Conservation (phyloP, 2,888 invertebrate species). For the Eupithecia subfuscata region DNA sequence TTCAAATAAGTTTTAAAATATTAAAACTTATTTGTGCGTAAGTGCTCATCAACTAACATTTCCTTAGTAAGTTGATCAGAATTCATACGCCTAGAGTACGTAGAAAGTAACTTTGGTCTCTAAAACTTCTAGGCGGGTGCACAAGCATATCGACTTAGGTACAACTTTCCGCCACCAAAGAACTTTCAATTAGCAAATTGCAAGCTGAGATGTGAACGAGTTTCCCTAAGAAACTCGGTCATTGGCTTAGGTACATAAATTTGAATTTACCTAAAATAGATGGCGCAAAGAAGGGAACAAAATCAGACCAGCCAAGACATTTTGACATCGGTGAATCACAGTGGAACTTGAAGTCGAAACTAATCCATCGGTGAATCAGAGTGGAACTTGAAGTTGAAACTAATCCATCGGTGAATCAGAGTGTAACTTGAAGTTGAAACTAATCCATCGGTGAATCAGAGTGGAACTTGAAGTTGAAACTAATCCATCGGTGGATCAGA, state of each 20-base stretch:
- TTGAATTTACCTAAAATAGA: not conserved
- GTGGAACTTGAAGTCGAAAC: too few species aligned
- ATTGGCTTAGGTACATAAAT: not conserved
- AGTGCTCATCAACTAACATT: not conserved
- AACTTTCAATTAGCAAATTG: slow-evolving; percentile 9
- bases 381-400: too few species aligned
- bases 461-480: too few species aligned
- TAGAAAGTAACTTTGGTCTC: not conserved
- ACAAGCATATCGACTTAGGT: not conserved
- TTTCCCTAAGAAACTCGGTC: not conserved
- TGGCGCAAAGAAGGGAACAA: not conserved
- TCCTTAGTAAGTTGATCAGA: not conserved
- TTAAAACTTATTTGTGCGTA: not conserved
- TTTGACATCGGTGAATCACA: not conserved
- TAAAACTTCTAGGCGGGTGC: not conserved
- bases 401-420: too few species aligned
- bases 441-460: too few species aligned
- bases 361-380: too few species aligned
- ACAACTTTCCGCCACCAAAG: not conserved
- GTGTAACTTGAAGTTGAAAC: too few species aligned
- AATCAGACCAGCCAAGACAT: not conserved
- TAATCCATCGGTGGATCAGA: too few species aligned
- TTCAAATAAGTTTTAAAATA: too few species aligned
- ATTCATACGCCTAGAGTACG: not conserved
- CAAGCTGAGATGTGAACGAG: not conserved